Conservation (phyloP, 2,888 invertebrate species). For the Lamellibrachia satsuma region DNA sequence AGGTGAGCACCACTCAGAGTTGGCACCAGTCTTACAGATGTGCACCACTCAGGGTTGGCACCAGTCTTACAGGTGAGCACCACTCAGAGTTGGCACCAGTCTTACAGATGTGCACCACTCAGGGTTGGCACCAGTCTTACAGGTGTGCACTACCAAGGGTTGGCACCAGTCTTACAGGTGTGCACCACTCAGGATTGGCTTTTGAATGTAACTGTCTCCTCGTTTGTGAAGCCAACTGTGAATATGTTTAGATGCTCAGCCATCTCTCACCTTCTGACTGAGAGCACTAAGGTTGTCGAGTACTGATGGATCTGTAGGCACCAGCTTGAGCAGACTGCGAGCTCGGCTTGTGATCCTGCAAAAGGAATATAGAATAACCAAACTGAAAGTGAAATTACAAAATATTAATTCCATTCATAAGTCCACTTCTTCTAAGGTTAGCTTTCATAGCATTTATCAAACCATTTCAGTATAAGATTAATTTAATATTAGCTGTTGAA, state of each 20-base stretch:
- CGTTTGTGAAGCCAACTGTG: too few relatives aligned
- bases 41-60: too few relatives aligned
- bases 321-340: slow-evolving; percentile 66
- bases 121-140: too few relatives aligned
- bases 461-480: not conserved
- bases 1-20: too few relatives aligned
- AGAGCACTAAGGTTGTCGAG: slow-evolving; percentile 65
- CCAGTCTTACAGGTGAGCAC: too few relatives aligned
- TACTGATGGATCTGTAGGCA: slow-evolving; percentile 68
- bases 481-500: not conserved
- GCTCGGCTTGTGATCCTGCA: slow-evolving; percentile 64
- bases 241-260: not conserved
- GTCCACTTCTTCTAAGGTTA: not conserved
- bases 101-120: too few relatives aligned
- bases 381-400: not conserved
- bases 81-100: too few relatives aligned
- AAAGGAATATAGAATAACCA: not conserved
- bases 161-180: too few relatives aligned
- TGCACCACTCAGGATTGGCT: too few relatives aligned
- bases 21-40: too few relatives aligned
- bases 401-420: not conserved
- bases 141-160: too few relatives aligned
- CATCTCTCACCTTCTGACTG: slow-evolving; percentile 55
- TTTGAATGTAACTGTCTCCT: too few relatives aligned
- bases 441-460: not conserved